Conservation (phyloP, 2,888 invertebrate species). For the Eupithecia dodoneata region DNA sequence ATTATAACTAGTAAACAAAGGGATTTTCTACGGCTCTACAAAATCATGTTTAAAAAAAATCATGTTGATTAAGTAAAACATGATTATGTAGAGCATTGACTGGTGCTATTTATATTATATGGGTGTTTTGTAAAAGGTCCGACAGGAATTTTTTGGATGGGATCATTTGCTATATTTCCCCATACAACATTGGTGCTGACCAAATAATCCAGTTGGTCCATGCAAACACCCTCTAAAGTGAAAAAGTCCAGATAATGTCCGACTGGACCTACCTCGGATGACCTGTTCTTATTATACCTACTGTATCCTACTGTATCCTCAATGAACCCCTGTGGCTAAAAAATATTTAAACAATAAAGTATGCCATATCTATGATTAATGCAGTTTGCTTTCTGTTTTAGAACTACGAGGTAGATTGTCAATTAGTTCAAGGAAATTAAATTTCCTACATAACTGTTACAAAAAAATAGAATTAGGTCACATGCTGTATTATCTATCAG, state of each 20-base stretch:
- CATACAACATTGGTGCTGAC: too few relatives aligned
- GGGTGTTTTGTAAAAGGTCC: background rate
- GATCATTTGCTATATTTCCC: background rate
- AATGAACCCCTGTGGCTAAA: slow-evolving; percentile 43
- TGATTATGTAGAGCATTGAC: background rate
- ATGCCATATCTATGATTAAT: slow-evolving; percentile 57
- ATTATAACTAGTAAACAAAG: too few relatives aligned
- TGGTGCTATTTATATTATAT: background rate
- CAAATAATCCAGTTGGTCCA: background rate
- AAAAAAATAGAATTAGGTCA: too few relatives aligned
- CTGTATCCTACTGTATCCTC: background rate
- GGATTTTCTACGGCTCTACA: too few relatives aligned
- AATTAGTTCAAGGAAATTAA: too few relatives aligned
- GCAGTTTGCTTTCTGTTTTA: background rate
- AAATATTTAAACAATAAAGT: slow-evolving; percentile 62
- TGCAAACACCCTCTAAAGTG: background rate
- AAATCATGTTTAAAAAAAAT: too few relatives aligned
- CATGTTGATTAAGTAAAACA: background rate
- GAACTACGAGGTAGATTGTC: background rate
- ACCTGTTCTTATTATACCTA: background rate
- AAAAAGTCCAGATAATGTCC: background rate
- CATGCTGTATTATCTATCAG: too few relatives aligned
- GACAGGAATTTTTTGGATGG: background rate
- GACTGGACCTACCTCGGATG: background rate
- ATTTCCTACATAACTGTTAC: too few relatives aligned